Conservation (phyloP, 2,113 vertebrate species). For the Elephantulus edwardii region DNA sequence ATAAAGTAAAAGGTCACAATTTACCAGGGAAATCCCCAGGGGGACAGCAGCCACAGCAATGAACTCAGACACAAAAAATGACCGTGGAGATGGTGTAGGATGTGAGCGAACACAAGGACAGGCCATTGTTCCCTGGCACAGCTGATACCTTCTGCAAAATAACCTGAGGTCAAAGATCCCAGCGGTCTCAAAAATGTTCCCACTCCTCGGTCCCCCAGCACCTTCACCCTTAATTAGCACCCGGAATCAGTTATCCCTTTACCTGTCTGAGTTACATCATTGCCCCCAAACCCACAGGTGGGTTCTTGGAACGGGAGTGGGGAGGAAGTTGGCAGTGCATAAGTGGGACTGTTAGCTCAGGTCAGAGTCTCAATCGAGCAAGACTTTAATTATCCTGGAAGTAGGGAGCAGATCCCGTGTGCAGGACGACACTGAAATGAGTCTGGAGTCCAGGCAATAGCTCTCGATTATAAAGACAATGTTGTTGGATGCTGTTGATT, state of each 20-base stretch:
- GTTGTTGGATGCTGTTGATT: not conserved
- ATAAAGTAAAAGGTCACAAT: not conserved
- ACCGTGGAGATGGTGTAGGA: not conserved
- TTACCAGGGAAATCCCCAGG: not conserved
- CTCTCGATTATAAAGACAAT: not conserved
- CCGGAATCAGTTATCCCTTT: not conserved
- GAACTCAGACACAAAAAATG: not conserved
- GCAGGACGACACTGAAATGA: not conserved
- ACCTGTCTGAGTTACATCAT: not conserved
- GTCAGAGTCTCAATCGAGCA: not conserved
- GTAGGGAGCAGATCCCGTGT: rapidly evolving
- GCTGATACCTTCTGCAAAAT: not conserved
- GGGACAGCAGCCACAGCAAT: not conserved
- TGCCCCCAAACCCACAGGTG: not conserved
- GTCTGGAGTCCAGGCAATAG: not conserved
- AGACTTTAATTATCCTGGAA: not conserved
- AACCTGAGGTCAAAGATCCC: not conserved
- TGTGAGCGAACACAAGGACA: not conserved
- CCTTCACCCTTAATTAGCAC: not conserved
- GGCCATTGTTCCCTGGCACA: too few species aligned
- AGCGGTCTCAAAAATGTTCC: not conserved
- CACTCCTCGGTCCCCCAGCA: too few species aligned
- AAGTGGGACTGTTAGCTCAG: too few species aligned
- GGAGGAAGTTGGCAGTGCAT: not conserved
- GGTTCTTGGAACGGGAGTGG: not conserved